phyloP scores from a whole-genome alignment of 2,888 invertebrate species.

The Arrhopalites spinosus region DNA sequence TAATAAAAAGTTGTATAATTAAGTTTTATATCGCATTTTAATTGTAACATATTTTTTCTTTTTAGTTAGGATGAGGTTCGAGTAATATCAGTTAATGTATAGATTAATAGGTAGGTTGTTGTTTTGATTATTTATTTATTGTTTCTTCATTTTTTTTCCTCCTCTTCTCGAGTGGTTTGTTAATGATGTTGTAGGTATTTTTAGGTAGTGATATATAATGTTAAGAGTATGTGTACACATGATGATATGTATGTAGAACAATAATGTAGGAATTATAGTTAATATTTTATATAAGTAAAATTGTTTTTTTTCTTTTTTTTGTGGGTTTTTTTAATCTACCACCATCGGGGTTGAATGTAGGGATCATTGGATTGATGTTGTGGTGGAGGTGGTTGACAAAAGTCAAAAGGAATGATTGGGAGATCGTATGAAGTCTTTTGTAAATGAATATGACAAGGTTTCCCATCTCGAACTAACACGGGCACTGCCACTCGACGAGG shows the following conservation, averaged over 20 bases:
- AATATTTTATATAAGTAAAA: too few species aligned
- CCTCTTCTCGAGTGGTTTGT: too few species aligned
- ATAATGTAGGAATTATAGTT: too few species aligned
- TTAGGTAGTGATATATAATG: not conserved
- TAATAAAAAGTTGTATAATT: too few species aligned
- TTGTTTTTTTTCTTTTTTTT: too few species aligned
- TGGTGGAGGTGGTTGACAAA: conserved; percentile 28
- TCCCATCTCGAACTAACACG: conserved; percentile 90
- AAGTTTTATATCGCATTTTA: too few species aligned
- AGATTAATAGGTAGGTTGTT: too few species aligned
- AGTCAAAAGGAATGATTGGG: conserved; percentile 32
- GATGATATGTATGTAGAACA: too few species aligned
- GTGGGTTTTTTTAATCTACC: conserved; percentile 8
- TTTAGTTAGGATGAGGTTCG: too few species aligned
- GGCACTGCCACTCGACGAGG: conserved; percentile 93
- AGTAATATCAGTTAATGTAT: too few species aligned
- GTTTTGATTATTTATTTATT: not conserved
- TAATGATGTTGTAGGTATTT: too few species aligned
- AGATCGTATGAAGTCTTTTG: conserved; percentile 32
- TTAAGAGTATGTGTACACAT: not conserved
- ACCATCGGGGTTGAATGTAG: conserved; percentile 33
- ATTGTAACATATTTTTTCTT: too few species aligned
- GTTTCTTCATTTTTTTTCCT: not conserved
- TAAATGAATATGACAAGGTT: conserved; percentile 69
- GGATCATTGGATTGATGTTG: conserved; percentile 16